Percentiles rank a stretch among this genome's conserved stretches.
Conservation (phyloP, 2,113 vertebrate species). For the Microtus oregoni region DNA sequence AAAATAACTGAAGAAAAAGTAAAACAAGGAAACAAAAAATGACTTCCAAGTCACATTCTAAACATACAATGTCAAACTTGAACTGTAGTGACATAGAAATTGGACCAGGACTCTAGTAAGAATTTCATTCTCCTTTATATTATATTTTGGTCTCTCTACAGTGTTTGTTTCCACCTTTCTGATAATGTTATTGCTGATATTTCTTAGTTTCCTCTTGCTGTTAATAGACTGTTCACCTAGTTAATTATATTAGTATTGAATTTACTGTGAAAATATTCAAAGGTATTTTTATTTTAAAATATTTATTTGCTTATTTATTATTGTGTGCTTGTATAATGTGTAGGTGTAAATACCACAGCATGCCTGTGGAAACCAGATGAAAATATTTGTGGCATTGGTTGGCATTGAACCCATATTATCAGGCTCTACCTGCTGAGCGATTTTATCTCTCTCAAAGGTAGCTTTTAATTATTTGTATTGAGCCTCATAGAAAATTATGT, state of each 20-base stretch:
- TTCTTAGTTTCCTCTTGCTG: not conserved
- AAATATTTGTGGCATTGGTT: not conserved
- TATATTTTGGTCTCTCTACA: constrained; percentile 8
- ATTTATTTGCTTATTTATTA: not conserved
- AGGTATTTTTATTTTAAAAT: not conserved
- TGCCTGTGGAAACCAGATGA: not conserved
- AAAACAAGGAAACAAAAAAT: constrained; percentile 17
- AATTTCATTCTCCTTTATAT: constrained; percentile 49
- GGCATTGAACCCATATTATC: not conserved
- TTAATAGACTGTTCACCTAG: constrained; percentile 49
- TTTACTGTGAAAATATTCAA: not conserved
- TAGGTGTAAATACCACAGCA: not conserved
- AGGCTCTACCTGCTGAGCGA: not conserved
- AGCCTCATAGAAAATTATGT: not conserved
- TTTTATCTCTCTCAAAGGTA: not conserved
- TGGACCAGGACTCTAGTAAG: not conserved
- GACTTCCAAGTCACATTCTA: constrained; percentile 2
- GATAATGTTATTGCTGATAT: not conserved
- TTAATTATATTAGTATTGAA: constrained; percentile 50
- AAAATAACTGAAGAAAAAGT: not conserved
- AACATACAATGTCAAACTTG: not conserved
- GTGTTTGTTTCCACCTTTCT: constrained; percentile 27
- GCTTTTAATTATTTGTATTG: not conserved
- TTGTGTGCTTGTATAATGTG: not conserved
- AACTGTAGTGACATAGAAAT: constrained; percentile 36